Evolutionary conservation across 37 sponge, comb jelly and placozoan species (phyloP).

Genomic region (Halichondria panicea): DNA sequence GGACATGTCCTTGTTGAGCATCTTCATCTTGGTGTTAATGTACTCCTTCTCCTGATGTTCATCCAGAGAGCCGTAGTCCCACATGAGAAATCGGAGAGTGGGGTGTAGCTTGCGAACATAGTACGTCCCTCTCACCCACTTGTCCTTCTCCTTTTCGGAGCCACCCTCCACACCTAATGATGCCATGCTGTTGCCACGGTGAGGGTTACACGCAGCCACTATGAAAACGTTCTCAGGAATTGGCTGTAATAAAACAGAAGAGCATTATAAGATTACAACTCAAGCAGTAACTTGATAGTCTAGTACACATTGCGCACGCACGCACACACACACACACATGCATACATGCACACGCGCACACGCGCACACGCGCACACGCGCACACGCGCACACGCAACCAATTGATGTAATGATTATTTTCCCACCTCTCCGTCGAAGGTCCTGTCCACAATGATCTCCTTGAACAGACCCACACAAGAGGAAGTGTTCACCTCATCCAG

Average conservation of each 20-base stretch:
- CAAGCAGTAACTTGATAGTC: too few species aligned
- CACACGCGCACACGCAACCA: background rate
- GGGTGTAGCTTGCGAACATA: constrained; percentile 86
- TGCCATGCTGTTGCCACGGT: constrained; percentile 83
- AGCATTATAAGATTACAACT: too few species aligned
- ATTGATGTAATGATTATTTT: background rate
- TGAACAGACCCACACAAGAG: constrained; percentile 85
- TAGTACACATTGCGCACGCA: background rate
- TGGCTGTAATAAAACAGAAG: constrained; percentile 43
- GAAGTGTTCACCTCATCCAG: constrained; percentile 93
- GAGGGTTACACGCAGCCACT: constrained; percentile 94
- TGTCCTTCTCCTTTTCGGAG: constrained; percentile 29
- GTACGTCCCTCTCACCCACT: constrained; percentile 83
- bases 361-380: background rate
- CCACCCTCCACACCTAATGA: too few species aligned
- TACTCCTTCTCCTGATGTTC: constrained; percentile 85
- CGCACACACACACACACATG: background rate
- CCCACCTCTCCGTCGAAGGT: constrained; percentile 81
- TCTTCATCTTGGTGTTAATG: constrained; percentile 75
- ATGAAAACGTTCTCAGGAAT: constrained; percentile 85
- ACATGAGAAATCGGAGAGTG: constrained; percentile 75
- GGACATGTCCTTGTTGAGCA: constrained; percentile 43
- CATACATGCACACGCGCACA: background rate
- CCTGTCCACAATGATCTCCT: constrained; percentile 86
- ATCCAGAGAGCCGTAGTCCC: constrained; percentile 91